Evolutionary conservation across 2,888 invertebrate species (phyloP), one percentile per base, ranked within the genome.

Genomic region (Trichacis sp.): DNA sequence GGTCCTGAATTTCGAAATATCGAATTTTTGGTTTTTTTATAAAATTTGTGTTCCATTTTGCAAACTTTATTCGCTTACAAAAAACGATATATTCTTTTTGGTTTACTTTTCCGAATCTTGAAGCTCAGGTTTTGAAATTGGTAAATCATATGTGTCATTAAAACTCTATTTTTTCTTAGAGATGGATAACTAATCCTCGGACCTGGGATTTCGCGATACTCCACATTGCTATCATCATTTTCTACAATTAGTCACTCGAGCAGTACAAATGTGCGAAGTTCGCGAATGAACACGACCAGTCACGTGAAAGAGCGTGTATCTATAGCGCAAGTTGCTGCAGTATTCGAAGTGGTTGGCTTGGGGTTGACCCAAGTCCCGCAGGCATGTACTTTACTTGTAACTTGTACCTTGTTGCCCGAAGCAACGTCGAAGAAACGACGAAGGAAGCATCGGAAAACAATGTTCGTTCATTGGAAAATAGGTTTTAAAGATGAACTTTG

Each of bases 371-470:
- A 43, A 43, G 18, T 43, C 43, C 18, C 18, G 43, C 19, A 43
- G 19, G 18, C 18, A 43, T 43, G n/a, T 43, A 29, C 46, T 46
- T n/a, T 40, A 15, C 15, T 12, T 46, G 46, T 46, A 45, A 5
- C 6, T 24, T 46, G 14, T 46, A 24, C 18, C 29, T 46, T 14
- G 14, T 20, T 24, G 24, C 20, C 24, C 12, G 14, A 24, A 46
- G 24, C 24, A 29, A 8, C 12, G 14, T 12, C 20, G 24, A 29
- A 29, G 24, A 14, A 46, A 6, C 24, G 20, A 1, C n/a, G 12
- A 3, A 46, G 45, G 17, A 46, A 46, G n/a, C 29, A 46, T 40
- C 6, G 15, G 40, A 40, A 12, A 40, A 40, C 40, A 40, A 33
- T 33, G 2, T 33, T 9, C 33, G 33, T 9, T n/a, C 40, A 15